Conservation (phyloP, 1,140 invertebrate species). For the Aporrectodea caliginosa region DNA sequence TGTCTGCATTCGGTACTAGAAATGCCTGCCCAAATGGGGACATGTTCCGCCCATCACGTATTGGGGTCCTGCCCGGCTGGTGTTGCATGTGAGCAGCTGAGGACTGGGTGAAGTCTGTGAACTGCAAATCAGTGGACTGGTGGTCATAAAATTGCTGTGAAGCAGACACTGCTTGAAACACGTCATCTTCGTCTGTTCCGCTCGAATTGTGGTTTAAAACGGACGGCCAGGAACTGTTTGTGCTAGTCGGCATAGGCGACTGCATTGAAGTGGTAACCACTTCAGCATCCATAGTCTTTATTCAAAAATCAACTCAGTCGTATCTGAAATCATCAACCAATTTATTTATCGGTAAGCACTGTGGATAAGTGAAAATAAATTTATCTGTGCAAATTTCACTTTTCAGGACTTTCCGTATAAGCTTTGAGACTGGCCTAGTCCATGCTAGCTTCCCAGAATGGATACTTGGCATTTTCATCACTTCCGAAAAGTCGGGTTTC, state of each 20-base stretch:
- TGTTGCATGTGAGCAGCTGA: not conserved
- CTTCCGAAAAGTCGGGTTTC: too few relatives aligned
- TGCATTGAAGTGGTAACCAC: not conserved
- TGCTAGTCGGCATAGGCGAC: not conserved
- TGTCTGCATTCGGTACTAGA: not conserved
- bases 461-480: too few relatives aligned
- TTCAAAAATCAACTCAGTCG: not conserved
- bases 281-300: not conserved
- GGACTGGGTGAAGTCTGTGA: not conserved
- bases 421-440: too few relatives aligned
- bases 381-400: not conserved
- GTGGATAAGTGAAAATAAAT: not conserved
- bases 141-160: not conserved
- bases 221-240: not conserved
- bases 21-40: not conserved
- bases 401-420: too few relatives aligned
- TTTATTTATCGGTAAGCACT: not conserved
- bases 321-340: not conserved
- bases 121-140: not conserved
- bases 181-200: not conserved
- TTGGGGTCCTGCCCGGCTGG: not conserved
- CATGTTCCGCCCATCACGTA: not conserved
- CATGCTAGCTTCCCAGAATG: too few relatives aligned
- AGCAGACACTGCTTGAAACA: not conserved
- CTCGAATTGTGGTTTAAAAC: not conserved